Evolutionary conservation across 2,113 vertebrate species (phyloP).

Genomic region (Hemiprocne comata): DNA sequence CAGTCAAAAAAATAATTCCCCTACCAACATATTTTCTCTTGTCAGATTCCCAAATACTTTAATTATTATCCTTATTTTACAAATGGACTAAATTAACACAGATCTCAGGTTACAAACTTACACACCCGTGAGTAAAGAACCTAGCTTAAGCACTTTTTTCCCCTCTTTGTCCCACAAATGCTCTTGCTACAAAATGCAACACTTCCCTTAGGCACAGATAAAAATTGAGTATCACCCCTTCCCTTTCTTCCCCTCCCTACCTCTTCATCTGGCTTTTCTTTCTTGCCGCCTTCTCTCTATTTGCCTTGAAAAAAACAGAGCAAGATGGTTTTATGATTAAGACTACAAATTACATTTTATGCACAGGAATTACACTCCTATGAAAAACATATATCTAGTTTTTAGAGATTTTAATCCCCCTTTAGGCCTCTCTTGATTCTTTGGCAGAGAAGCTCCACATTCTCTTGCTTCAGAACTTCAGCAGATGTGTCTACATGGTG

Average conservation of each 20-base stretch:
- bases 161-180: neutral
- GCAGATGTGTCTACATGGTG: neutral
- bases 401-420: neutral
- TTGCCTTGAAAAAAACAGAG: conserved; percentile 51
- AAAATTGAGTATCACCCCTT: neutral
- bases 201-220: neutral
- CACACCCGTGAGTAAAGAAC: neutral
- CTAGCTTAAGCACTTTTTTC: neutral
- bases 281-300: conserved; percentile 43
- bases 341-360: neutral
- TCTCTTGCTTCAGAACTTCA: neutral
- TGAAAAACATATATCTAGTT: neutral
- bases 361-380: neutral
- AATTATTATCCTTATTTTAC: neutral
- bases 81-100: neutral
- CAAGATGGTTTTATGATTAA: conserved; percentile 33
- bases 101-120: neutral
- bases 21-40: neutral
- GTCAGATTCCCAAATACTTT: neutral
- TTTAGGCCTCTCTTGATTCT: neutral
- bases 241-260: conserved; percentile 59
- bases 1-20: neutral
- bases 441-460: neutral
- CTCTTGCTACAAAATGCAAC: neutral
- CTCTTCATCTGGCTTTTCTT: conserved; percentile 57